Percentiles rank a stretch among this genome's conserved stretches.
These are phyloP conservation scores for Trachelus stipa DNA, from an alignment of 2,888 invertebrate genomes.

Conservation along the genomic window DNA sequence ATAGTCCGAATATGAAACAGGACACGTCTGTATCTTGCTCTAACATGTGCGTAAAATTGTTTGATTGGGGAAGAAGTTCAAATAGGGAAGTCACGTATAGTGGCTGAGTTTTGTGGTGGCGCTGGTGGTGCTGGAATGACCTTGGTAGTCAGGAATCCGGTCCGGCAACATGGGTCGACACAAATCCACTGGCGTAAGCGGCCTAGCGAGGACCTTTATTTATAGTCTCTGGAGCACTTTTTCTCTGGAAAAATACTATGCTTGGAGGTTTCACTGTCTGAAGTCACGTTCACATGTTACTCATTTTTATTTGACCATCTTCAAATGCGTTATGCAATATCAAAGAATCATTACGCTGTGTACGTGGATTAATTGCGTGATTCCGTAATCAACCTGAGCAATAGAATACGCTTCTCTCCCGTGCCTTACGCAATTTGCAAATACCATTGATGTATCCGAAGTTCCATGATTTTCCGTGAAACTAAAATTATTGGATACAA, in stretches of 20 bases:
- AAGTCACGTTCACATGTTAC: too few relatives aligned
- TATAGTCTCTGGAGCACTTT: neutral
- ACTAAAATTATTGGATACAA: conserved; percentile 2
- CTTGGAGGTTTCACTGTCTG: too few relatives aligned
- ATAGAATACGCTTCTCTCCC: too few relatives aligned
- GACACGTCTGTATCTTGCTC: neutral
- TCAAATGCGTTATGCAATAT: too few relatives aligned
- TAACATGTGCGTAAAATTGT: neutral
- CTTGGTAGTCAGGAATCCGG: conserved; percentile 62
- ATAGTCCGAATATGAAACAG: neutral
- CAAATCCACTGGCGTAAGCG: conserved; percentile 47
- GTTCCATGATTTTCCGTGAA: neutral
- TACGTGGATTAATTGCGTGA: too few relatives aligned
- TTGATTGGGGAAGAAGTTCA: neutral
- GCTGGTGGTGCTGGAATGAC: conserved; percentile 46
- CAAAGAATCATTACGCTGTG: too few relatives aligned
- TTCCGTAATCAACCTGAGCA: too few relatives aligned
- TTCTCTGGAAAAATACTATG: neutral
- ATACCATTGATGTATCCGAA: too few relatives aligned
- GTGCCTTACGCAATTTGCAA: too few relatives aligned
- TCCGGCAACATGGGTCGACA: conserved; percentile 56
- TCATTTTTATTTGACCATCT: too few relatives aligned
- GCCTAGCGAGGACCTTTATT: conserved; percentile 27
- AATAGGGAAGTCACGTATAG: neutral
- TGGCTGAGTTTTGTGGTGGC: conserved; percentile 23